Evolutionary conservation across 2,888 invertebrate species (phyloP).

Genomic region (Phengaris arion): DNA sequence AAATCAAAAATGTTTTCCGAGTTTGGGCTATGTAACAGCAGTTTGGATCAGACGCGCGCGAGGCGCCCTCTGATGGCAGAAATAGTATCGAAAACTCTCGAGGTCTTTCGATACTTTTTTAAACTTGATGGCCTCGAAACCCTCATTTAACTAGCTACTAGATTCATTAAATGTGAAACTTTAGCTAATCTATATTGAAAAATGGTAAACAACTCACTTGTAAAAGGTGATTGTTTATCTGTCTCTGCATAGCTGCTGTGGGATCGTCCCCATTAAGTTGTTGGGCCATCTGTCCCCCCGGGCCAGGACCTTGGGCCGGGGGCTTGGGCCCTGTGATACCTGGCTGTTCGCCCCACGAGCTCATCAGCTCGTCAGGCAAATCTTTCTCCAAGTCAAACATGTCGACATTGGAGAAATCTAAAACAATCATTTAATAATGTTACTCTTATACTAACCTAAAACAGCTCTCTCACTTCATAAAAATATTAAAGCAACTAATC

Average conservation of each 20-base stretch:
- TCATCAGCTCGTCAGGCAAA: constrained; percentile 93
- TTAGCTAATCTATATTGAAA: constrained; percentile 5
- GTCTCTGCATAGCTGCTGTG: constrained; percentile 79
- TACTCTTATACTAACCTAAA: background rate
- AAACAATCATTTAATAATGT: constrained; percentile 35
- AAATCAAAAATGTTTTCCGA: too few relatives aligned
- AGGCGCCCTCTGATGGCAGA: too few relatives aligned
- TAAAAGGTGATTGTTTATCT: constrained; percentile 84
- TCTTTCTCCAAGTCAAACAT: constrained; percentile 95
- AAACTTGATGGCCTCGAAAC: too few relatives aligned
- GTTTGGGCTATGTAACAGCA: too few relatives aligned
- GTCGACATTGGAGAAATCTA: constrained; percentile 90
- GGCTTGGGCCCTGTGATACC: constrained; percentile 85
- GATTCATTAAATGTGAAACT: too few relatives aligned
- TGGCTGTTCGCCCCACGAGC: constrained; percentile 86
- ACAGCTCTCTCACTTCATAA: too few relatives aligned
- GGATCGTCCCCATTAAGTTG: constrained; percentile 86
- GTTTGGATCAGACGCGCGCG: too few relatives aligned
- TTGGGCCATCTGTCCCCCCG: constrained; percentile 80
- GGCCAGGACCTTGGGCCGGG: constrained; percentile 90
- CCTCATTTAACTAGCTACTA: too few relatives aligned
- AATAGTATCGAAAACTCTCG: too few relatives aligned
- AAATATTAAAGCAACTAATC: too few relatives aligned
- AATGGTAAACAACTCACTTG: constrained; percentile 67
- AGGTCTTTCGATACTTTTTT: too few relatives aligned